A percentile compares a stretch with the other conserved stretches of the same genome.
phyloP scores from a whole-genome alignment of 2,888 invertebrate species.

The Cataglyphis rosenhaueri region DNA sequence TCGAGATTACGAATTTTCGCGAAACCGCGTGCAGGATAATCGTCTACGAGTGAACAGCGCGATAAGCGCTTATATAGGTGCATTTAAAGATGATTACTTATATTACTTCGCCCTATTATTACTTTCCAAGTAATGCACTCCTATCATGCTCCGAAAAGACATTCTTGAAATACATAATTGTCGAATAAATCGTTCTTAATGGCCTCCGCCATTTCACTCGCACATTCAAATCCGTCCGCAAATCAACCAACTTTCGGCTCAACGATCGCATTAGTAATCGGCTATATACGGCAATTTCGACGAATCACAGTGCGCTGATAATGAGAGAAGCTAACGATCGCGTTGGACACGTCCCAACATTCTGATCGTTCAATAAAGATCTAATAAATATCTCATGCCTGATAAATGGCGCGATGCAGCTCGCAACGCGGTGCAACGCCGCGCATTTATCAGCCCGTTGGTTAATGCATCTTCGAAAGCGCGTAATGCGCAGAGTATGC shows the following conservation, averaged over 20 bases:
- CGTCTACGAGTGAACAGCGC: constrained; percentile 16
- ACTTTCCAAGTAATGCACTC: constrained; percentile 28
- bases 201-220: constrained; percentile 14
- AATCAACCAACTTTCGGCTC: constrained; percentile 14
- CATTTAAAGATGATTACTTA: constrained; percentile 44
- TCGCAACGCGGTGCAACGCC: constrained; percentile 9
- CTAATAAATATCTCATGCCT: constrained; percentile 24
- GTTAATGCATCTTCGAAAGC: constrained; percentile 28
- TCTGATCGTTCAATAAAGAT: constrained; percentile 29
- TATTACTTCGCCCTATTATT: constrained; percentile 27
- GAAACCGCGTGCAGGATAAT: constrained; percentile 38
- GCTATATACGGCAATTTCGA: constrained; percentile 3
- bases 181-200: constrained; percentile 34
- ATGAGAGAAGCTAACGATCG: background rate
- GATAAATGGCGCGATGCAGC: constrained; percentile 11
- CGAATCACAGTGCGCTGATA: constrained; percentile 3
- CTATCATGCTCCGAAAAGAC: constrained; percentile 23
- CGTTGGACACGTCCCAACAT: constrained; percentile 19
- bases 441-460: constrained; percentile 41
- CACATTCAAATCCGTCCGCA: background rate
- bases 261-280: constrained; percentile 37
- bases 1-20: constrained; percentile 41
- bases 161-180: constrained; percentile 36
- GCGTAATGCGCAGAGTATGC: constrained; percentile 40
- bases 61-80: constrained; percentile 30